Evolutionary conservation across 2,888 invertebrate genomes (phyloP), one percentile per base, ranked within the genome.

Genomic region (Latheticus oryzae): DNA sequence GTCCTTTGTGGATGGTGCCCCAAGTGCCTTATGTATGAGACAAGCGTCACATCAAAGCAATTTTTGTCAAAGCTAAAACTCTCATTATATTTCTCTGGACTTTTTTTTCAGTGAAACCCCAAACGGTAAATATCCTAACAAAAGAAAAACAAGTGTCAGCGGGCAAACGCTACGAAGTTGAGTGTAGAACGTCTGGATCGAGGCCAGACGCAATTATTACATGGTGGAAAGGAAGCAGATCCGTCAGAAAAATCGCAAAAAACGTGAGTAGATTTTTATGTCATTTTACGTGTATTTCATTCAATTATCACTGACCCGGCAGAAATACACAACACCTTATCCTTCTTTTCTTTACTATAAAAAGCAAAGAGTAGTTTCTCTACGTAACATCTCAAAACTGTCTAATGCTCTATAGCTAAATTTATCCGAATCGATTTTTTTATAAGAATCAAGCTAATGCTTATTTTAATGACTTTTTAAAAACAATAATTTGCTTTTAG

Each of bases 171-270:
- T 93, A 93, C 78, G 91, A 93, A 71, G 87, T 95, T 58, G 93
- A 93, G 75, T 95, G 95, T 78, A 86, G 88, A 73, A 90, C 93
- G 54, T 87, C 89, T 0, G 95, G 95, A 50, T 94, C 94, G 7
- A 84, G 91, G 62, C 94, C 95, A 3, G 89, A 91, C 62, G 93
- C 94, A 1, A 83, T 87, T 54, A 90, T 95, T 73, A 90, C 91
- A 37, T 95, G 95, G 95, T 94, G 92, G 92, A 92, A 91, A 77
- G 90, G 88, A 69, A 91, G 87, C 74, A 84, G 89, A 69, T 90
- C 89, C 78, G 84, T 93, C 64, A 90, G 89, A 79, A 85, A 87
- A 75, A 83, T 87, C 77, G 88, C 90, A 52, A 90, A 91, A 80
- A 91, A 88, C 78, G 93, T 93, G 80, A 89, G 91, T 86, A 70